Base-by-base conservation (phyloP, 2,797 vertebrate species). In the Sebastes baramenuke region DNA sequence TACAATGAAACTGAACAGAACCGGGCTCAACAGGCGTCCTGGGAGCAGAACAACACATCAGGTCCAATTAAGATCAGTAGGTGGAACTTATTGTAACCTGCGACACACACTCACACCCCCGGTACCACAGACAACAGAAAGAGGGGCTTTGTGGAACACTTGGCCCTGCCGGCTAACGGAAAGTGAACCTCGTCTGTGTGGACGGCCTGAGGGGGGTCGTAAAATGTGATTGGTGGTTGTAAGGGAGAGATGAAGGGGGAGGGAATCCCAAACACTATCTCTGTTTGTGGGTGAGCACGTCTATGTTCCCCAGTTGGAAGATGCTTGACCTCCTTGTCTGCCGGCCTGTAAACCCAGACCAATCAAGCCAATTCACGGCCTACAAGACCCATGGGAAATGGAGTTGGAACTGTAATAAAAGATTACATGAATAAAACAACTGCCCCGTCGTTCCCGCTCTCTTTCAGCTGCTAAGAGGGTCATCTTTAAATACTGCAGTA, bases 41-140 rank as follows among this genome's bases (percentile, higher is more conserved):
- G 91, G 90, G 92, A 94, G 88, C 87, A 89, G 82, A 91, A 88
- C 83, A 86, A 86, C 90, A 92, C 89, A 93, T 94, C 92, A 92
- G 88, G 75, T 93, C 88, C 88, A 93, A 93, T 94, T 93, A 93
- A 91, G 86, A 92, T 94, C 93, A 95, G 91, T 80, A 72, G 82
- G 83, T 92, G 87, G 87, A 93, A 93, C 91, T 88, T 88, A 93
- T 93, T 93, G 88, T 92, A 92, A 93, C 90, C 92, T 90, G 86
- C 36, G 87, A 89, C 88, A 84, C 80, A 55, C 80, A 55, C 86
- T 80, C 86, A 83, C 87, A 83, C 78, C 84, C 81, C 46, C 59
- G 32, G 80, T 85, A 77, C 72, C 77, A 54, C 30, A 24, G 83
- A 88, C 85, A 80, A 83, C 87, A 92, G 80, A 90, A 84, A 91